Percentiles rank a stretch among this genome's conserved stretches.
phyloP scores from a whole-genome alignment of 2,888 invertebrate genomes.

The Gasteruption jaculator region DNA sequence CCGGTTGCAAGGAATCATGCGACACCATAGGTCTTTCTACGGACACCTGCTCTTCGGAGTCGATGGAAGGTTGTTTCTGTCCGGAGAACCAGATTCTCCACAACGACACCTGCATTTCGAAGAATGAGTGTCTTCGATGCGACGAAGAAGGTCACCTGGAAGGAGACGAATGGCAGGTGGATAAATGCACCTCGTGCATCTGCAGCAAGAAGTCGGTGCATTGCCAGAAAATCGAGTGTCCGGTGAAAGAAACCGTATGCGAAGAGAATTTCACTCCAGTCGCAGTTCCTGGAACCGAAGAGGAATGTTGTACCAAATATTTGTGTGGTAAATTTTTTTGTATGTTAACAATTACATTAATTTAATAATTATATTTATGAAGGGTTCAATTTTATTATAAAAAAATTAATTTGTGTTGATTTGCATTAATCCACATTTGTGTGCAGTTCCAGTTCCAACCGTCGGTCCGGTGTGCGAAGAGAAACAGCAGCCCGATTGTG shows the following conservation, averaged over 20 bases:
- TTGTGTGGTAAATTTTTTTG: conserved; percentile 58
- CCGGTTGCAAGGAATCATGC: conserved; percentile 65
- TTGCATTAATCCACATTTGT: neutral
- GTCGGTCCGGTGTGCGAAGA: conserved; percentile 58
- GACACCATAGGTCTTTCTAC: conserved; percentile 56
- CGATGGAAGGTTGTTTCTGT: conserved; percentile 81
- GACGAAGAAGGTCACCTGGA: conserved; percentile 67
- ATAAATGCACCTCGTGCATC: conserved; percentile 70
- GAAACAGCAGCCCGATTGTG: conserved; percentile 67
- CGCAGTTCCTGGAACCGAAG: conserved; percentile 55
- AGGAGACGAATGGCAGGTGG: conserved; percentile 66
- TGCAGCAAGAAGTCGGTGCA: conserved; percentile 59
- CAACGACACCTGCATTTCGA: conserved; percentile 69
- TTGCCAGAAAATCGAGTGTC: conserved; percentile 63
- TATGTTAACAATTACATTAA: neutral
- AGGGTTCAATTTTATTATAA: neutral
- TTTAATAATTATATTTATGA: neutral
- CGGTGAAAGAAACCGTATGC: conserved; percentile 57
- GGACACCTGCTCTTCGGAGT: conserved; percentile 50
- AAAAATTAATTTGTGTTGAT: neutral
- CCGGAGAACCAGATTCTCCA: conserved; percentile 67
- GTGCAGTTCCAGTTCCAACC: conserved; percentile 52
- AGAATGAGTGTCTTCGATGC: conserved; percentile 66
- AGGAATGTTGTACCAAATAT: conserved; percentile 69
- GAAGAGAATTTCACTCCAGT: conserved; percentile 58